Conservation (phyloP, 1,140 invertebrate genomes). For the Diabrotica undecimpunctata region DNA sequence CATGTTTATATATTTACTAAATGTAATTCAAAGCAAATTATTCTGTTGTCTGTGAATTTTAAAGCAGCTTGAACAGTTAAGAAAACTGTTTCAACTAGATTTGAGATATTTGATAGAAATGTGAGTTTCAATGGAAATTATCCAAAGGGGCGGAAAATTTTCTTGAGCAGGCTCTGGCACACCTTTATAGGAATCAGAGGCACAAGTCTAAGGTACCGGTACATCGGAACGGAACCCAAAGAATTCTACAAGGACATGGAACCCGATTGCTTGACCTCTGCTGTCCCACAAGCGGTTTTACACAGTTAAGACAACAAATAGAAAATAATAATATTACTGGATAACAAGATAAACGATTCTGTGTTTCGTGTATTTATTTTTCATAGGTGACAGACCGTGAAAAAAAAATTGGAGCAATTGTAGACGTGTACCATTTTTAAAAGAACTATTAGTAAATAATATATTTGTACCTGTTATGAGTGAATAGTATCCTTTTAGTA, state of each 20-base stretch:
- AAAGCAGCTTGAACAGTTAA: too few relatives aligned
- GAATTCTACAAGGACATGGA: not conserved
- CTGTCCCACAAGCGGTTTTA: not conserved
- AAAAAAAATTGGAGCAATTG: conserved; percentile 1
- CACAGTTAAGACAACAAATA: not conserved
- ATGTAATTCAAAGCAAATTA: too few relatives aligned
- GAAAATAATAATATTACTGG: not conserved
- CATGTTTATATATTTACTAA: too few relatives aligned
- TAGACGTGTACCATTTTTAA: conserved; percentile 10
- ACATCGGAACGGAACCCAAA: not conserved
- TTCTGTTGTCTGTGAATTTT: too few relatives aligned
- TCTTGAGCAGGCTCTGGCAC: not conserved
- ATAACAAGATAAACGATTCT: not conserved
- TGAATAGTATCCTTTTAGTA: not conserved
- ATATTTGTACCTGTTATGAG: conserved; percentile 5
- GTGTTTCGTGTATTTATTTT: not conserved
- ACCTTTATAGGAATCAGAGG: not conserved
- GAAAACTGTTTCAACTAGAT: too few relatives aligned
- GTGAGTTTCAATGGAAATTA: too few relatives aligned
- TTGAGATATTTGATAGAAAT: too few relatives aligned
- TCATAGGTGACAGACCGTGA: conserved; percentile 7
- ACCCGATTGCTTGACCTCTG: not conserved
- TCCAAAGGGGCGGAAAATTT: not conserved
- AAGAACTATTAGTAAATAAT: not conserved
- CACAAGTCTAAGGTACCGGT: not conserved